phyloP scores from a whole-genome alignment of 1,140 invertebrate species.

The Marisa cornuarietis region DNA sequence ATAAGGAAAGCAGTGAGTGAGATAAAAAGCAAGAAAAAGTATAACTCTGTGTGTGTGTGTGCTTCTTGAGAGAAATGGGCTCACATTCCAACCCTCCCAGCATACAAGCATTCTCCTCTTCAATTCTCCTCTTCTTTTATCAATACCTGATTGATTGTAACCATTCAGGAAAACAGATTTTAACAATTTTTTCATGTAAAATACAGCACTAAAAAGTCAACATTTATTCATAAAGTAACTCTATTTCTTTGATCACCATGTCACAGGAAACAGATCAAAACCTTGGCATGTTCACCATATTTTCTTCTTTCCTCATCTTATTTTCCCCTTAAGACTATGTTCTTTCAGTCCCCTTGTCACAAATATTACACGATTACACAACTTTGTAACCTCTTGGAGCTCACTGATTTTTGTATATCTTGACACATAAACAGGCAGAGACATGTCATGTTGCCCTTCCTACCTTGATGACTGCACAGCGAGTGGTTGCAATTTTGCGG shows the following conservation, averaged over 20 bases:
- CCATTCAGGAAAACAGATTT: too few relatives aligned
- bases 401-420: too few relatives aligned
- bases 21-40: neutral
- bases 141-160: too few relatives aligned
- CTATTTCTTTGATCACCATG: neutral
- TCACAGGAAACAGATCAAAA: neutral
- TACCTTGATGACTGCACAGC: slow-evolving; percentile 59
- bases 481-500: slow-evolving; percentile 47
- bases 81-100: too few relatives aligned
- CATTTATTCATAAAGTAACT: too few relatives aligned
- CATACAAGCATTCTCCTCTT: too few relatives aligned
- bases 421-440: neutral
- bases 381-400: too few relatives aligned
- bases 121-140: too few relatives aligned
- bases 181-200: neutral
- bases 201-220: neutral
- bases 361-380: too few relatives aligned
- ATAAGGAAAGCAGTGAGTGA: neutral
- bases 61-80: too few relatives aligned
- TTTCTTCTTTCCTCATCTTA: neutral
- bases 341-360: neutral
- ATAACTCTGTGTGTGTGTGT: too few relatives aligned
- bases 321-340: neutral
- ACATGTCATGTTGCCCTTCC: neutral
- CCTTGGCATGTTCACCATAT: neutral